phyloP scores from a whole-genome alignment of 1,140 invertebrate species.

The Cherax quadricarinatus region DNA sequence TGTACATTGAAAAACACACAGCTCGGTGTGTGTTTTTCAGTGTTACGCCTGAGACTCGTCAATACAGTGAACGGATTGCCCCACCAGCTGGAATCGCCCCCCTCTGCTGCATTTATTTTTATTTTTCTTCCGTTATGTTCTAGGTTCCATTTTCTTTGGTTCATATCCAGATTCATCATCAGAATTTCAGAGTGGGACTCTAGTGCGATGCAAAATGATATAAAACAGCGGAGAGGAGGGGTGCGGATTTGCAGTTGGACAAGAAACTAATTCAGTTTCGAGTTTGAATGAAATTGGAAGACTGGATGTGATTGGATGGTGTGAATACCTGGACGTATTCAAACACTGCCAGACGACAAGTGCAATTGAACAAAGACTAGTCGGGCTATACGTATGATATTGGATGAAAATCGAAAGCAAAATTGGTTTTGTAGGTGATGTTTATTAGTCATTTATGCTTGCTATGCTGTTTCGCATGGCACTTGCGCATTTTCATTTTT shows the following conservation, averaged over 20 bases:
- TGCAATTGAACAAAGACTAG: not conserved
- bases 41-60: too few species aligned
- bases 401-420: not conserved
- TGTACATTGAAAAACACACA: too few species aligned
- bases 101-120: not conserved
- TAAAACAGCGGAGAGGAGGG: not conserved
- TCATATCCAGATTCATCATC: not conserved
- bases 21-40: too few species aligned
- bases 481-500: too few species aligned
- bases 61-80: too few species aligned
- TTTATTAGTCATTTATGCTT: too few species aligned
- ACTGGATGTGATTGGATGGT: not conserved
- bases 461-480: too few species aligned
- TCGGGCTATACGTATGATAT: not conserved
- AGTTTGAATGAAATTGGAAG: constrained; percentile 2
- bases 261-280: not conserved
- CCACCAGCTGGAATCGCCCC: too few species aligned
- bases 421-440: not conserved
- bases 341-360: not conserved
- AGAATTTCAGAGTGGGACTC: not conserved
- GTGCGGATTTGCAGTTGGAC: not conserved
- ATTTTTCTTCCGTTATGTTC: not conserved
- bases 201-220: not conserved
- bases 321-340: not conserved
- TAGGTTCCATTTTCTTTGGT: not conserved